Evolutionary conservation across 2,888 invertebrate species (phyloP).

Genomic region (Lepidocyrtinus sp.): DNA sequence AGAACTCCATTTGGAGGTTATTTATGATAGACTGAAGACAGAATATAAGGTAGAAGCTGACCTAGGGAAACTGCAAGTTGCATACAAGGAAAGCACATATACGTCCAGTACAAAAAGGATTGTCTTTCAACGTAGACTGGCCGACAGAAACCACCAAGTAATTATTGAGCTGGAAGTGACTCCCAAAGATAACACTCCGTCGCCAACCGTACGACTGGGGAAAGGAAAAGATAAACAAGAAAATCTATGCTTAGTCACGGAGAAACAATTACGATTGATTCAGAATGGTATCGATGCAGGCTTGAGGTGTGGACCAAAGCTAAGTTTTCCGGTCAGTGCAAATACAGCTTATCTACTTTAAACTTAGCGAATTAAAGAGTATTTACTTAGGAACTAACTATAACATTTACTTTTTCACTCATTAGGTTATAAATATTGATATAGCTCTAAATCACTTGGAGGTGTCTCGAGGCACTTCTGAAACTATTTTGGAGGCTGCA

Average conservation of each 20-base stretch:
- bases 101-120: conserved; percentile 74
- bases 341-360: too few relatives aligned
- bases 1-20: conserved; percentile 95
- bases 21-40: conserved; percentile 87
- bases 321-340: conserved; percentile 85
- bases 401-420: background rate
- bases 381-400: too few relatives aligned
- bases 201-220: conserved; percentile 72
- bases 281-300: conserved; percentile 82
- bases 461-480: conserved; percentile 83
- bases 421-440: conserved; percentile 80
- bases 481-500: conserved; percentile 85
- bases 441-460: conserved; percentile 84
- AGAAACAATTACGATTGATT: conserved; percentile 80
- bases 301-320: conserved; percentile 85
- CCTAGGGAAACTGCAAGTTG: conserved; percentile 91
- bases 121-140: conserved; percentile 79
- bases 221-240: conserved; percentile 71
- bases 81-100: conserved; percentile 86
- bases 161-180: conserved; percentile 61
- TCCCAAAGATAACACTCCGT: conserved; percentile 30
- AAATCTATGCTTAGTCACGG: conserved; percentile 79
- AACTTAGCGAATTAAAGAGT: background rate
- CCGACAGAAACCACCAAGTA: conserved; percentile 71
- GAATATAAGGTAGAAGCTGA: conserved; percentile 95